phyloP scores from a whole-genome alignment of 2,113 vertebrate genomes.

The cattle (Bos taurus) region ARS-UCD2.0 NC_037335.1:76352001-76352500 shows the following conservation, averaged over 20 bases:
- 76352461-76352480: neutral
- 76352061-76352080: neutral
- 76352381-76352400: neutral
- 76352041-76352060: neutral
- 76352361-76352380: neutral
- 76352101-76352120: no score
- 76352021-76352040: neutral
- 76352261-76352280: neutral
- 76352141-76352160: neutral
- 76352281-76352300: neutral
- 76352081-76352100: neutral
- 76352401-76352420: neutral
- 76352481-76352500: neutral
- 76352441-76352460: neutral
- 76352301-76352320: neutral
- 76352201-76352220: neutral
- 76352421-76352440: neutral
- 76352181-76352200: neutral
- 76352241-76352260: neutral
- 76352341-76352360: slow-evolving; percentile 1
- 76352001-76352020: neutral
- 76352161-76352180: neutral
- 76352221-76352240: neutral
- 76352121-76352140: neutral
- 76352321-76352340: neutral